Evolutionary conservation across 2,113 vertebrate genomes (phyloP).

Genomic region (Stegostoma tigrinum): DNA sequence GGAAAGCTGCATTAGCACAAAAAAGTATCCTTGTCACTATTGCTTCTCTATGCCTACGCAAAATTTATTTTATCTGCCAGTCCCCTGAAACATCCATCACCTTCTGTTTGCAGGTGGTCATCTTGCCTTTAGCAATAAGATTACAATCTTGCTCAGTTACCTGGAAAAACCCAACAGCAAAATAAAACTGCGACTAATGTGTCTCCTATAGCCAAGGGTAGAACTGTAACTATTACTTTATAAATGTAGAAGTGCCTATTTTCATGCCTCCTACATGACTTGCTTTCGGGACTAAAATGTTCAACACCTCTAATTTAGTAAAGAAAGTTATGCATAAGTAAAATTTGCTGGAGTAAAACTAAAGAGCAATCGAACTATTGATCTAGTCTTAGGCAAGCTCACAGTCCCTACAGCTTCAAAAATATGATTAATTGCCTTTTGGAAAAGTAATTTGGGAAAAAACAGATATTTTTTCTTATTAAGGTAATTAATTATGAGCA

Average conservation of each 20-base stretch:
- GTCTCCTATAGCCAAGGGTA: background rate
- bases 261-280: background rate
- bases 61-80: background rate
- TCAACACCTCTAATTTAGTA: too few relatives aligned
- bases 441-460: background rate
- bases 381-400: background rate
- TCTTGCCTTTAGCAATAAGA: background rate
- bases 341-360: background rate
- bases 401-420: background rate
- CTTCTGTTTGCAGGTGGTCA: background rate
- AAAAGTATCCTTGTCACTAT: background rate
- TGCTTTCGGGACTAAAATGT: background rate
- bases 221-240: background rate
- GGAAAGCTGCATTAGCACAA: background rate
- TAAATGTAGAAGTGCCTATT: background rate
- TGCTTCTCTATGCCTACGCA: background rate
- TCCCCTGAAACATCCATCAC: background rate
- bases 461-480: background rate
- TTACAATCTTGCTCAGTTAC: background rate
- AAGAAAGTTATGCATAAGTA: background rate
- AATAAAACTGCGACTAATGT: background rate
- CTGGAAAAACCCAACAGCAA: background rate
- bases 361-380: background rate
- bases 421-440: background rate
- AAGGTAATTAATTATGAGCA: background rate